Conservation (phyloP, 2,888 invertebrate genomes). For the Cactoblastis cactorum region DNA sequence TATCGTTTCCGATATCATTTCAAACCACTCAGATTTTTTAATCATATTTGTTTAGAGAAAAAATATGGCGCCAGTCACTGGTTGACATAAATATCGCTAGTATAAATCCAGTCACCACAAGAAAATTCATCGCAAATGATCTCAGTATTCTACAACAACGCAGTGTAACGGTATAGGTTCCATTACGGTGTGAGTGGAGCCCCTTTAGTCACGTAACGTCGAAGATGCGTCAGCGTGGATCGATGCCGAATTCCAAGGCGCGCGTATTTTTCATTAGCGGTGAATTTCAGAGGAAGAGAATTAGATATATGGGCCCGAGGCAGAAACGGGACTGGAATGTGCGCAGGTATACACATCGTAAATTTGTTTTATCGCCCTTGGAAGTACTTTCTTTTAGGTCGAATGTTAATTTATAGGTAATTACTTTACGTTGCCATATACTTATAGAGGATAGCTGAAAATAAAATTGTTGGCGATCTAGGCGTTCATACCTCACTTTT, state of each 20-base stretch:
- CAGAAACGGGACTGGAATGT: background rate
- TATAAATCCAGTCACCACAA: too few relatives aligned
- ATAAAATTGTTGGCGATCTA: too few relatives aligned
- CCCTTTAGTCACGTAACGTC: constrained; percentile 52
- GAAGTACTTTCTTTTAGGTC: background rate
- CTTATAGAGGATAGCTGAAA: too few relatives aligned
- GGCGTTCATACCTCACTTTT: too few relatives aligned
- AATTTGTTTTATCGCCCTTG: background rate
- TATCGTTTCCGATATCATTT: too few relatives aligned
- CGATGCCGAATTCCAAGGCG: constrained; percentile 63
- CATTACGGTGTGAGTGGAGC: constrained; percentile 31
- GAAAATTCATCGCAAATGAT: too few relatives aligned
- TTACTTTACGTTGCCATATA: background rate
- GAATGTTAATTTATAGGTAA: background rate
- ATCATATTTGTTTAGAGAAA: too few relatives aligned
- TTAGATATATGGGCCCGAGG: constrained; percentile 16
- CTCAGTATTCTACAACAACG: too few relatives aligned
- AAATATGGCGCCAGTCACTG: too few relatives aligned
- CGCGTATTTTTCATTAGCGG: constrained; percentile 71
- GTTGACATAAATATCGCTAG: too few relatives aligned
- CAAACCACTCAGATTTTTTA: too few relatives aligned
- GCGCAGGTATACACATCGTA: background rate
- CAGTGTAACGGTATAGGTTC: constrained; percentile 14
- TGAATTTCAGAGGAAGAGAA: constrained; percentile 25
- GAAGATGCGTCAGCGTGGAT: constrained; percentile 63